phyloP scores from a whole-genome alignment of 2,888 invertebrate genomes.

The Thecocarcelia acutangulata region DNA sequence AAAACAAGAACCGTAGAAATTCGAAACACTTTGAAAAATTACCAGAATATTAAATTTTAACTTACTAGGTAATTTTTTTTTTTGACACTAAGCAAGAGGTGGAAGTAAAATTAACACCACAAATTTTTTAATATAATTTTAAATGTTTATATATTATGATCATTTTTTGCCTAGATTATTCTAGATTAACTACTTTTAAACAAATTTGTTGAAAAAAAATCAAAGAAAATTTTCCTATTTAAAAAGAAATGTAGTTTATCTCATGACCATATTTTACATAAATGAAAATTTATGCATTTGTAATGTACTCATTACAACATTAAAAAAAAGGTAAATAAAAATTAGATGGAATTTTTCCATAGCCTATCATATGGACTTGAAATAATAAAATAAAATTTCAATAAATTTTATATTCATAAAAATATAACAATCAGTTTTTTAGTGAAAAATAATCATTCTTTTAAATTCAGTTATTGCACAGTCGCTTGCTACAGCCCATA shows the following conservation, averaged over 20 bases:
- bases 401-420: not conserved
- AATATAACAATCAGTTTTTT: slow-evolving; percentile 11
- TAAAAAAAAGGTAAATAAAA: not conserved
- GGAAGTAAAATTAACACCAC: too few relatives aligned
- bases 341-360: slow-evolving; percentile 11
- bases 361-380: not conserved
- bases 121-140: slow-evolving; percentile 11
- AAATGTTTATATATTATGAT: slow-evolving; percentile 11
- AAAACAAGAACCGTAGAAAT: too few relatives aligned
- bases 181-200: slow-evolving; percentile 20
- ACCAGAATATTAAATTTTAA: too few relatives aligned
- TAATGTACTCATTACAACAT: not conserved
- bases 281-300: not conserved
- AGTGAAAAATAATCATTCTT: slow-evolving; percentile 16
- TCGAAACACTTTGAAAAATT: too few relatives aligned
- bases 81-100: too few relatives aligned
- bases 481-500: slow-evolving; percentile 5
- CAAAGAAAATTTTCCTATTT: too few relatives aligned
- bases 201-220: slow-evolving; percentile 22
- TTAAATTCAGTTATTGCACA: slow-evolving; percentile 4
- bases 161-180: slow-evolving; percentile 14
- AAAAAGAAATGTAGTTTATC: not conserved
- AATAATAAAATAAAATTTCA: slow-evolving; percentile 12
- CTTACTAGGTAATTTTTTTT: too few relatives aligned
- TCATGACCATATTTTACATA: slow-evolving; percentile 6